These are phyloP conservation scores for Geotrupes spiniger DNA, from an alignment of 2,888 invertebrate genomes.

Conservation along the genomic window DNA sequence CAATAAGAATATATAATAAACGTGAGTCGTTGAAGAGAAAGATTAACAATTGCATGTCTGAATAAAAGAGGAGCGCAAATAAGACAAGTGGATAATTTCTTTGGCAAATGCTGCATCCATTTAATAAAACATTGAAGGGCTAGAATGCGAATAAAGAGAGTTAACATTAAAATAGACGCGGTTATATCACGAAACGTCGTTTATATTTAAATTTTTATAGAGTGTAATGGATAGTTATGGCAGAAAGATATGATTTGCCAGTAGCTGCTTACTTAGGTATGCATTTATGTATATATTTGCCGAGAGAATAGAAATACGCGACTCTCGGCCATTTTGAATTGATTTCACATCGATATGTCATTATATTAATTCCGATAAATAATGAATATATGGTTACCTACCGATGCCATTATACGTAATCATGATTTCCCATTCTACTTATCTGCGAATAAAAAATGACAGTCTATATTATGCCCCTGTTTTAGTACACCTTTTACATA, in stretches of 20 bases:
- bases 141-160: constrained; percentile 28
- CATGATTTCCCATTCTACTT: constrained; percentile 32
- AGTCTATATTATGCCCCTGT: constrained; percentile 29
- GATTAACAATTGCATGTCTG: constrained; percentile 44
- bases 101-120: constrained; percentile 44
- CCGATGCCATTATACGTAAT: constrained; percentile 31
- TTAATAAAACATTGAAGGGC: constrained; percentile 42
- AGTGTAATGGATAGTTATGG: constrained; percentile 37
- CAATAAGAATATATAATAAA: constrained; percentile 34
- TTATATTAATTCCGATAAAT: constrained; percentile 47
- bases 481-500: constrained; percentile 31
- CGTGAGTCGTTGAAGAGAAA: constrained; percentile 33
- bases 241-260: constrained; percentile 42
- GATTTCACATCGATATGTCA: constrained; percentile 47
- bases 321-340: constrained; percentile 43
- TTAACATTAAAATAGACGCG: constrained; percentile 31
- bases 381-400: constrained; percentile 31
- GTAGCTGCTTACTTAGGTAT: constrained; percentile 42
- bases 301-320: constrained; percentile 40
- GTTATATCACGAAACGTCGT: constrained; percentile 39
- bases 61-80: constrained; percentile 42
- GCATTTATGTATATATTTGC: constrained; percentile 45
- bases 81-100: constrained; percentile 47
- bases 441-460: constrained; percentile 28
- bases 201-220: constrained; percentile 43